Evolutionary conservation across 2,888 invertebrate species (phyloP).

Genomic region (Drosophila flavopinicola): DNA sequence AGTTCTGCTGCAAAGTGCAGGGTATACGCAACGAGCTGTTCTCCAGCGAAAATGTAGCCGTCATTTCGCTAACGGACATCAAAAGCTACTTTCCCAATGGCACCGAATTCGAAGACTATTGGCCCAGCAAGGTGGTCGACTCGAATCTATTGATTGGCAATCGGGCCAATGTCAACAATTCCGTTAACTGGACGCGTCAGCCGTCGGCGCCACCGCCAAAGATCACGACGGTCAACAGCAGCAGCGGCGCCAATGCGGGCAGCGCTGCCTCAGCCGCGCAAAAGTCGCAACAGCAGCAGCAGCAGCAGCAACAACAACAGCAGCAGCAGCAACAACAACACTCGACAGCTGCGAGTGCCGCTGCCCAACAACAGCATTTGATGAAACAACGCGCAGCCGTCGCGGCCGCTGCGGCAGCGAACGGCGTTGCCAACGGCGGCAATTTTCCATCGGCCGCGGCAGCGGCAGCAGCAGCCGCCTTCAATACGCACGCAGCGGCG

Average conservation of each 20-base stretch:
- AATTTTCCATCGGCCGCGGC: constrained; percentile 62
- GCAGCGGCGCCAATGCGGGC: constrained; percentile 74
- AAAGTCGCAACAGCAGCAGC: constrained; percentile 57
- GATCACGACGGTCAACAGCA: constrained; percentile 51
- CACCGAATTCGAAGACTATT: constrained; percentile 95
- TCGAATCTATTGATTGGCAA: constrained; percentile 90
- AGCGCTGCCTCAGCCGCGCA: constrained; percentile 47
- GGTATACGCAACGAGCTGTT: constrained; percentile 96
- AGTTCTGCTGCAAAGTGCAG: constrained; percentile 97
- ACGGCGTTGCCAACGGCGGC: constrained; percentile 53
- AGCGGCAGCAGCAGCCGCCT: constrained; percentile 74
- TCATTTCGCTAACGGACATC: constrained; percentile 95
- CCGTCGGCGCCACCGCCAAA: constrained; percentile 89
- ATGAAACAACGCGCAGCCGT: constrained; percentile 76
- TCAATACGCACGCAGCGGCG: constrained; percentile 62
- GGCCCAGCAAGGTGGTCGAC: constrained; percentile 95
- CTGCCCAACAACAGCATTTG: constrained; percentile 70
- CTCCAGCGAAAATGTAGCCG: constrained; percentile 95
- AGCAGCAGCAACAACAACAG: constrained; percentile 12
- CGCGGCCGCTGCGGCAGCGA: constrained; percentile 61
- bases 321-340: constrained; percentile 60
- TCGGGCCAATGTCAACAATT: constrained; percentile 86
- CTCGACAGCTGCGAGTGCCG: constrained; percentile 45
- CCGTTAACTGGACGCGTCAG: constrained; percentile 92
- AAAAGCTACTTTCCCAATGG: constrained; percentile 95